Conservation (phyloP, 2,888 invertebrate genomes). For the Ormyrus pomaceus region DNA sequence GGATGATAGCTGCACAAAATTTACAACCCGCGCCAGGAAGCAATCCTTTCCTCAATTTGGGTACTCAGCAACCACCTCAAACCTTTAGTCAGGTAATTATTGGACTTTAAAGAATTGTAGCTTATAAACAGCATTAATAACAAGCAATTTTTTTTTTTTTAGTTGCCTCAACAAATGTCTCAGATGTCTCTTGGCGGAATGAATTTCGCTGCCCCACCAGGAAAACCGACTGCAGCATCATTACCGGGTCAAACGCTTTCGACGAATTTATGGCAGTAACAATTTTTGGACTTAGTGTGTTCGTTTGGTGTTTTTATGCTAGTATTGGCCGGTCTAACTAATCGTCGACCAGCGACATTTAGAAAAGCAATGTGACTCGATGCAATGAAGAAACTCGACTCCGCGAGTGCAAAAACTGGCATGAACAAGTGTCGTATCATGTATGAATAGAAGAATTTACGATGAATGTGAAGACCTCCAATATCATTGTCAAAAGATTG, state of each 20-base stretch:
- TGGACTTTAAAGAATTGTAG: background rate
- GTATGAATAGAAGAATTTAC: constrained; percentile 38
- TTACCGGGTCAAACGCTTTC: constrained; percentile 73
- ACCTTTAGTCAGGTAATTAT: constrained; percentile 54
- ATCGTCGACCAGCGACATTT: constrained; percentile 20
- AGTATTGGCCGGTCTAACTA: constrained; percentile 32
- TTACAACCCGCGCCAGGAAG: constrained; percentile 73
- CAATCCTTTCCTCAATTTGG: constrained; percentile 73
- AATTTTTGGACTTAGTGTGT: constrained; percentile 44
- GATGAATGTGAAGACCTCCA: constrained; percentile 26
- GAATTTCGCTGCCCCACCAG: constrained; percentile 64
- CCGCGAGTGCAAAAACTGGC: constrained; percentile 33
- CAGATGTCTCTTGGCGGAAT: constrained; percentile 75
- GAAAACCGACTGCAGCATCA: constrained; percentile 63
- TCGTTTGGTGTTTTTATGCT: constrained; percentile 53
- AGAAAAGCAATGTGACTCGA: constrained; percentile 43
- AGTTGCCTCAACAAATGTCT: constrained; percentile 77
- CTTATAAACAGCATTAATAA: background rate
- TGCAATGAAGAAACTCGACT: constrained; percentile 34
- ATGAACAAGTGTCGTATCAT: constrained; percentile 46
- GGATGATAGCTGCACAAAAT: constrained; percentile 70
- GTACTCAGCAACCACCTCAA: constrained; percentile 63
- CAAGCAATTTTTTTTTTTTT: constrained; percentile 52
- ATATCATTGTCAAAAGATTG: constrained; percentile 33
- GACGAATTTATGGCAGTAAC: constrained; percentile 75